Conservation (phyloP, 2,113 vertebrate genomes). For the Pelodiscus sinensis region DNA sequence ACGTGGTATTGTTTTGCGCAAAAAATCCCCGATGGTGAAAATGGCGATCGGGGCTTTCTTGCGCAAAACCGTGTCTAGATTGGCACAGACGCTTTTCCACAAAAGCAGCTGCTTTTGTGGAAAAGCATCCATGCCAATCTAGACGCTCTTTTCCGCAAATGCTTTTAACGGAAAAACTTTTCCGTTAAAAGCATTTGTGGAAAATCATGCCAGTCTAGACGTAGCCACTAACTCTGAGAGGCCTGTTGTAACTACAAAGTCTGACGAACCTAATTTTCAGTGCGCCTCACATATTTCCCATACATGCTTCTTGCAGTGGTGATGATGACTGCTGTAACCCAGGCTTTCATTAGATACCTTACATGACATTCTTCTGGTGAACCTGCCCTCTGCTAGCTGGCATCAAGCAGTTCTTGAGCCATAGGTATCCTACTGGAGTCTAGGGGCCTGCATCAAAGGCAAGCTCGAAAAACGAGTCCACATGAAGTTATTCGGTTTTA, state of each 20-base stretch:
- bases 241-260: background rate
- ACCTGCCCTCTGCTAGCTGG: background rate
- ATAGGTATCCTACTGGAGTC: background rate
- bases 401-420: background rate
- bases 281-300: background rate
- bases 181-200: too few relatives aligned
- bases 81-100: too few relatives aligned
- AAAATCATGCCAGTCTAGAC: too few relatives aligned
- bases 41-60: too few relatives aligned
- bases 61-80: too few relatives aligned
- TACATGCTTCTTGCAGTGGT: background rate
- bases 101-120: too few relatives aligned
- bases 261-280: background rate
- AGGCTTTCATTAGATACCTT: background rate
- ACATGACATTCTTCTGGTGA: background rate
- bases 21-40: too few relatives aligned
- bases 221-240: background rate
- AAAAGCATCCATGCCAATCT: too few relatives aligned
- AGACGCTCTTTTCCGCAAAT: too few relatives aligned
- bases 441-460: background rate
- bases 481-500: background rate
- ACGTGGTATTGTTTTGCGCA: too few relatives aligned
- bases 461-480: background rate
- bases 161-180: too few relatives aligned
- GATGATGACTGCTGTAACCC: background rate